A percentile compares a stretch with the other conserved stretches of the same genome.
Conservation (phyloP, 2,797 vertebrate genomes). For the Vultur gryphus region DNA sequence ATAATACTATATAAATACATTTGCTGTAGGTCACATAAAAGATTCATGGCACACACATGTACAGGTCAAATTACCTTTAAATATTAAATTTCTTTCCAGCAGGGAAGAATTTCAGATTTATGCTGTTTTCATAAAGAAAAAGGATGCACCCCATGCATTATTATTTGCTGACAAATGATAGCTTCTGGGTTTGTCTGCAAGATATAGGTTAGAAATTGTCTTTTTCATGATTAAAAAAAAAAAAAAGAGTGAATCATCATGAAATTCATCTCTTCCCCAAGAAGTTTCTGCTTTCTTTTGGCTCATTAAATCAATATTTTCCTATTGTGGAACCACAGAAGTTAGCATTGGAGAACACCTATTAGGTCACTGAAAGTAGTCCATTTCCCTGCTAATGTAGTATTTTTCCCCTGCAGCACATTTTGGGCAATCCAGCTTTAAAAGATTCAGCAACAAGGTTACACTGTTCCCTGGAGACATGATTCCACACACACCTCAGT, state of each 20-base stretch:
- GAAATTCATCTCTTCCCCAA: not conserved
- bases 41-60: conserved; percentile 78
- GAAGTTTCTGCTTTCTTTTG: not conserved
- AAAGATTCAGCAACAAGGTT: not conserved
- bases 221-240: not conserved
- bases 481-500: not conserved
- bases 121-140: conserved; percentile 68
- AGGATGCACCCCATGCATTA: conserved; percentile 37
- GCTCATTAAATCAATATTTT: conserved; percentile 2
- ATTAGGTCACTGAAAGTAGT: not conserved
- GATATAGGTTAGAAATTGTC: not conserved
- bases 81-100: conserved; percentile 79
- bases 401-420: not conserved
- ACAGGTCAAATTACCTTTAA: conserved; percentile 83
- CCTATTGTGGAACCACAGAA: not conserved
- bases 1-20: conserved; percentile 81
- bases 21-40: conserved; percentile 81
- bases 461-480: not conserved
- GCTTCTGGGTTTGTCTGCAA: conserved; percentile 22
- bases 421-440: not conserved
- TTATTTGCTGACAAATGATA: conserved; percentile 58
- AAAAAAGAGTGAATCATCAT: not conserved
- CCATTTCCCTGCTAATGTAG: not conserved
- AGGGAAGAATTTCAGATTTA: conserved; percentile 69
- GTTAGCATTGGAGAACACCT: not conserved